Evolutionary conservation across 2,888 invertebrate genomes (phyloP), one percentile per base, ranked within the genome.

Genomic region (Nymphalis urticae): DNA sequence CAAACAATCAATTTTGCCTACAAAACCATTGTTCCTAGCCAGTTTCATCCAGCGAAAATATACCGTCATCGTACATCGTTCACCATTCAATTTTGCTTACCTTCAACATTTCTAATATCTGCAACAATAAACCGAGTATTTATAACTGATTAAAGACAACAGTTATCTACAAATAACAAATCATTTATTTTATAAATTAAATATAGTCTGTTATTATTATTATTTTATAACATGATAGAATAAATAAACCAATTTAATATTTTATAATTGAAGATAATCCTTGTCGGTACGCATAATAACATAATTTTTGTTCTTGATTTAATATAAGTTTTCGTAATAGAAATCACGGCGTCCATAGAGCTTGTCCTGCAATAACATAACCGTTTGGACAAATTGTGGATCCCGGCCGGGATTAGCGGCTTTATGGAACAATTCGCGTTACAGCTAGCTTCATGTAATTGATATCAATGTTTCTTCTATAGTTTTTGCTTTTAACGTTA

Each of bases 351-450:
- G 79, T 77, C 81, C 81, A 82, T 82, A 78, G 75, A 70, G 71
- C 77, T 81, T 77, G 82, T 83, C 84, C 89, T 88, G 90, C 89
- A 90, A 89, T 92, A 91, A 92, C 91, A 92, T 92, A 92, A 91
- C 91, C 89, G 88, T 92, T 92, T 86, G 85, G 85, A 90, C 90
- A 90, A 91, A 92, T 91, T 90, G 91, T 90, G 82, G 87, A 84
- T 82, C 85, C 86, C 83, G 79, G 83, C 78, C 81, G 78, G 89
- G 90, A 91, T 92, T 91, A 92, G 90, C 86, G 85, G 87, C 87
- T 90, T 88, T 90, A 89, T 89, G 85, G 86, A 84, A 89, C 89
- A 87, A 86, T 88, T 87, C 85, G 82, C 82, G 82, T 83, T 83
- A 71, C 68, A 62, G 82, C 83, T 79, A 67, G 64, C 65, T 72